Conservation (phyloP, 2,888 invertebrate genomes). For the Dendrolimus houi region DNA sequence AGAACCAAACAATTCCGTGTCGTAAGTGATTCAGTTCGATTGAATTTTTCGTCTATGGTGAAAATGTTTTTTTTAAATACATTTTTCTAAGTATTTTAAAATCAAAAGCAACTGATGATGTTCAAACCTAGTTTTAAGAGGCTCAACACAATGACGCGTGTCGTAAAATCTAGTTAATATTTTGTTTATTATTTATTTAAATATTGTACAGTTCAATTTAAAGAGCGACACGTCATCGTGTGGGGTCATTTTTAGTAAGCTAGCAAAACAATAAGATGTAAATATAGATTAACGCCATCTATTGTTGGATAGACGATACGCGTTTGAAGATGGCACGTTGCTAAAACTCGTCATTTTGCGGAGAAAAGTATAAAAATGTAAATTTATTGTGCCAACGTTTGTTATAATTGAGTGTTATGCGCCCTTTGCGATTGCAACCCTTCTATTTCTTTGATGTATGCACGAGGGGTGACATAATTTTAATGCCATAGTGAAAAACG, state of each 20-base stretch:
- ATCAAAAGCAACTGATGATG: slow-evolving; percentile 66
- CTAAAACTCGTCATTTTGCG: slow-evolving; percentile 16
- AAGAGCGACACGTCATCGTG: slow-evolving; percentile 38
- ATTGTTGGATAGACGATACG: slow-evolving; percentile 51
- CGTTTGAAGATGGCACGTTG: slow-evolving; percentile 14
- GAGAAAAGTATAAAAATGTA: slow-evolving; percentile 43
- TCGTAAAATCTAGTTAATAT: slow-evolving; percentile 13
- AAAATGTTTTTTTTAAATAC: slow-evolving; percentile 23
- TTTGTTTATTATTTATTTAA: slow-evolving; percentile 11
- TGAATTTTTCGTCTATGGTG: slow-evolving; percentile 27
- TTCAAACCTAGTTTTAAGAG: slow-evolving; percentile 66
- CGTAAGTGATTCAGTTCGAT: slow-evolving; percentile 34
- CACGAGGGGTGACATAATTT: slow-evolving; percentile 65
- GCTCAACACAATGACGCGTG: slow-evolving; percentile 42
- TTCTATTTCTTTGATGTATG: slow-evolving; percentile 72
- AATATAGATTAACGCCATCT: slow-evolving; percentile 66
- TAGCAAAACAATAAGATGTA: slow-evolving; percentile 42
- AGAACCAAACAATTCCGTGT: slow-evolving; percentile 57
- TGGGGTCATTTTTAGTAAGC: slow-evolving; percentile 40
- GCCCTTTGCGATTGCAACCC: slow-evolving; percentile 64
- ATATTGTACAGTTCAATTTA: slow-evolving; percentile 6
- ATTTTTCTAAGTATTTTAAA: slow-evolving; percentile 21
- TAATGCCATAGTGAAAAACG: slow-evolving; percentile 59
- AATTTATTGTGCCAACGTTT: slow-evolving; percentile 72
- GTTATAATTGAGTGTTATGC: slow-evolving; percentile 66